A percentile compares a stretch with the other conserved stretches of the same genome.
These are phyloP conservation scores for Anguilla pacifica DNA, from an alignment of 2,797 vertebrate species.

Conservation along the genomic window DNA sequence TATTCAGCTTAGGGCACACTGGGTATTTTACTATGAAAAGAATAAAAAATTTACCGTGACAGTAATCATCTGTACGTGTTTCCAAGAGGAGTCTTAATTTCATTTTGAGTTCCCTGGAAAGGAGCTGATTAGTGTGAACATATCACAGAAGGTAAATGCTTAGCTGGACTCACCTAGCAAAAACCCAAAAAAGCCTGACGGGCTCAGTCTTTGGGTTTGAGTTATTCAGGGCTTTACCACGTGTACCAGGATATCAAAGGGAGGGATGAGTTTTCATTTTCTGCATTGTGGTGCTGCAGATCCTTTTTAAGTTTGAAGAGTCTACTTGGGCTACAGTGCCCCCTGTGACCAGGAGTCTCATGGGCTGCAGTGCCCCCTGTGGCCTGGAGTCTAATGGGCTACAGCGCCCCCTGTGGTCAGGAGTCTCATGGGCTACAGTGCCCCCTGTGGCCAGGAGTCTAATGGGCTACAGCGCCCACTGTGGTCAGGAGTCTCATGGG, in stretches of 20 bases:
- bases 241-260: neutral
- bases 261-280: neutral
- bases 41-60: neutral
- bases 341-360: neutral
- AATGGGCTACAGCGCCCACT: neutral
- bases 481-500: neutral
- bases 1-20: neutral
- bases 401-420: neutral
- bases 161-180: neutral
- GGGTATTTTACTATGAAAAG: neutral
- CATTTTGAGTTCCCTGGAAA: neutral
- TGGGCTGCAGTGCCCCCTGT: neutral
- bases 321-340: no score
- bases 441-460: neutral
- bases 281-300: neutral
- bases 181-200: neutral
- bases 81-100: neutral
- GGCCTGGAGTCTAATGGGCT: no score
- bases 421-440: neutral
- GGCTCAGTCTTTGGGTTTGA: neutral
- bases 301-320: neutral
- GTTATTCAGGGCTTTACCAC: neutral
- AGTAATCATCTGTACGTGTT: neutral
- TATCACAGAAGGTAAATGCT: neutral
- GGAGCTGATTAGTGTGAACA: neutral